These are phyloP conservation scores for Holothuria glaberrima DNA, from an alignment of 35 echinoderm and acorn worm species.

Conservation along the genomic window DNA sequence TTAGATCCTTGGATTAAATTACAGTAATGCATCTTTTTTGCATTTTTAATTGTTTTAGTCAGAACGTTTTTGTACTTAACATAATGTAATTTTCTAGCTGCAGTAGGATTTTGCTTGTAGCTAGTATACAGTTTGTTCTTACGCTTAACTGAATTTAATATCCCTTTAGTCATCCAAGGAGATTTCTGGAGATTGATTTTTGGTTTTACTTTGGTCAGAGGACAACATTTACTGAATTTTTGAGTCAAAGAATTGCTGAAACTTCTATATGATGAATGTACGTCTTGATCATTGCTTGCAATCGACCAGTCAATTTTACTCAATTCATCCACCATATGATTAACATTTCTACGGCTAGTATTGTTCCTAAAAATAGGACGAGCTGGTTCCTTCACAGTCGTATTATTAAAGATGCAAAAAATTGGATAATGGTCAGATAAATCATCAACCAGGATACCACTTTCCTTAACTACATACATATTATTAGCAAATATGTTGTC, in stretches of 20 bases:
- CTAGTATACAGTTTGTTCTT: slow-evolving; percentile 1
- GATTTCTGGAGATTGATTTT: background rate
- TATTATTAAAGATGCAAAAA: too few species aligned
- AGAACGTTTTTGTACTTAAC: background rate
- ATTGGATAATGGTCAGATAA: too few species aligned
- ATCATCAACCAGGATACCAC: too few species aligned
- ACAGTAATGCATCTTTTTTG: background rate
- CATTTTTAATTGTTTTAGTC: background rate
- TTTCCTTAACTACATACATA: too few species aligned
- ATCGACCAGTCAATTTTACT: too few species aligned
- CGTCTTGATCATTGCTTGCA: slow-evolving; percentile 9
- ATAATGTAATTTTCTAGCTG: slow-evolving; percentile 24
- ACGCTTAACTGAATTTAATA: background rate
- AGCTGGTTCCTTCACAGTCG: too few species aligned
- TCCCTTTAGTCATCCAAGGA: background rate
- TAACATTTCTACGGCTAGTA: too few species aligned
- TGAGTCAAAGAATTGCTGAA: background rate
- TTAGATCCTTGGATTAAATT: background rate
- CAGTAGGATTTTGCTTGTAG: too few species aligned
- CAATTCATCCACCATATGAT: too few species aligned
- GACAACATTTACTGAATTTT: background rate
- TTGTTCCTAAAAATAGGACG: too few species aligned
- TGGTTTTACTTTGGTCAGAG: background rate
- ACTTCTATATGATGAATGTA: background rate
- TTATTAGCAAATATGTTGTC: too few species aligned